Evolutionary conservation across 2,888 invertebrate genomes (phyloP).

Genomic region (Cheilosia vulpina): DNA sequence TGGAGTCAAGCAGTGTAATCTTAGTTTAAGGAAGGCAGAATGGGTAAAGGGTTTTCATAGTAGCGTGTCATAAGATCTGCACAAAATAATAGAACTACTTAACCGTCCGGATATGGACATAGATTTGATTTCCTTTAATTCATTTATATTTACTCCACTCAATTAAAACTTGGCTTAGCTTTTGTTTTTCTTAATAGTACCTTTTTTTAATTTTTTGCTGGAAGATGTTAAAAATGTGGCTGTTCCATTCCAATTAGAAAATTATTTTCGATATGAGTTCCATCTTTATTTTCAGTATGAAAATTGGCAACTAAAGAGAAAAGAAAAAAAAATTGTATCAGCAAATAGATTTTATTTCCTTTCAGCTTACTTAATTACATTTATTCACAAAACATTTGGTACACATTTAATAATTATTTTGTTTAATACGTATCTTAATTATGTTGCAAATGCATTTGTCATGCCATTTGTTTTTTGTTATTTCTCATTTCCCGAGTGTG

Average conservation of each 20-base stretch:
- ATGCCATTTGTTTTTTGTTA: slow-evolving; percentile 59
- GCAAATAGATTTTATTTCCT: slow-evolving; percentile 22
- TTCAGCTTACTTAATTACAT: slow-evolving; percentile 38
- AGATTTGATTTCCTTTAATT: too few species aligned
- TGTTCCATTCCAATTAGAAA: too few species aligned
- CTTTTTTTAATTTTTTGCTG: too few species aligned
- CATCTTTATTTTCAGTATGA: not conserved
- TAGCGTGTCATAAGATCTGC: too few species aligned
- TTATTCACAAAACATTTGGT: not conserved
- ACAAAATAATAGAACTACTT: too few species aligned
- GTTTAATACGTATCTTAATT: slow-evolving; percentile 27
- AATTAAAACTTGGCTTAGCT: too few species aligned
- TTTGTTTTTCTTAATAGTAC: not conserved
- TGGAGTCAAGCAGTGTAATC: too few species aligned
- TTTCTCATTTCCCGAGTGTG: slow-evolving; percentile 66
- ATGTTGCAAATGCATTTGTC: slow-evolving; percentile 67
- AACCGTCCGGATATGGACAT: too few species aligned
- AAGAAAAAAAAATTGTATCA: not conserved
- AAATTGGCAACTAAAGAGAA: slow-evolving; percentile 14
- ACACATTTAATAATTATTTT: slow-evolving; percentile 6
- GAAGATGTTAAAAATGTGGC: too few species aligned
- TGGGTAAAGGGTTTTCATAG: too few species aligned
- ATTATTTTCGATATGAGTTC: not conserved
- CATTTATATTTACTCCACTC: too few species aligned
- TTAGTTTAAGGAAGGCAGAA: too few species aligned